Evolutionary conservation across 2,797 vertebrate genomes (phyloP).

Genomic region (Eospalax fontanierii): DNA sequence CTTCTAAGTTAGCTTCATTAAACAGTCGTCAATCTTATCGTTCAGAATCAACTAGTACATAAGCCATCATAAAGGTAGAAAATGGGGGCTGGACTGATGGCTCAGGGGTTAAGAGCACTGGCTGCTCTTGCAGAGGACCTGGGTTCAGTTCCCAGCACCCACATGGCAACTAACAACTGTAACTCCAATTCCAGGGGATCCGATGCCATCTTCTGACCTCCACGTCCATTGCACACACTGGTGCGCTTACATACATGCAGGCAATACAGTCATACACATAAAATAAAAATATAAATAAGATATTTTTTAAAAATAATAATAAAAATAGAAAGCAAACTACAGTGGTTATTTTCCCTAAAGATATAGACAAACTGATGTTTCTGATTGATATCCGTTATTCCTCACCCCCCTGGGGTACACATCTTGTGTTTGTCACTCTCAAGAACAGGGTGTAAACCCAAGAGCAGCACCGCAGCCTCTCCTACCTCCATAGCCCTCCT

Average conservation of each 20-base stretch:
- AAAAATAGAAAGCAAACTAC: not conserved
- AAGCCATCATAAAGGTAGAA: not conserved
- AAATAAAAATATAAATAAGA: no score
- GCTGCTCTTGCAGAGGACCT: no score
- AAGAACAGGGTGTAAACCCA: not conserved
- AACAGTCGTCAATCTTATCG: not conserved
- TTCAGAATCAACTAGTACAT: not conserved
- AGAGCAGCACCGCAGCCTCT: accelerated
- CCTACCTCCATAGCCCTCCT: constrained; percentile 93
- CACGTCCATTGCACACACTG: no score
- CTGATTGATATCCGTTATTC: not conserved
- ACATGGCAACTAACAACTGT: no score
- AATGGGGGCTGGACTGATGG: not conserved
- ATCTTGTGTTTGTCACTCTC: not conserved
- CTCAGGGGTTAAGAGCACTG: no score
- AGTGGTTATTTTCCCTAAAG: not conserved
- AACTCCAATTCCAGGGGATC: no score
- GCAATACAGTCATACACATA: no score
- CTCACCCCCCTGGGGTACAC: not conserved
- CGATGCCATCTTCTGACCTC: no score
- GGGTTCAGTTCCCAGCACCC: no score
- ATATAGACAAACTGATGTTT: not conserved
- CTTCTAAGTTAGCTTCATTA: not conserved
- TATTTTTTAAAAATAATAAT: not conserved
- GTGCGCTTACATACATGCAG: no score